Evolutionary conservation across 2,797 vertebrate species (phyloP).

Genomic region (Petrocephalus sullivani): DNA sequence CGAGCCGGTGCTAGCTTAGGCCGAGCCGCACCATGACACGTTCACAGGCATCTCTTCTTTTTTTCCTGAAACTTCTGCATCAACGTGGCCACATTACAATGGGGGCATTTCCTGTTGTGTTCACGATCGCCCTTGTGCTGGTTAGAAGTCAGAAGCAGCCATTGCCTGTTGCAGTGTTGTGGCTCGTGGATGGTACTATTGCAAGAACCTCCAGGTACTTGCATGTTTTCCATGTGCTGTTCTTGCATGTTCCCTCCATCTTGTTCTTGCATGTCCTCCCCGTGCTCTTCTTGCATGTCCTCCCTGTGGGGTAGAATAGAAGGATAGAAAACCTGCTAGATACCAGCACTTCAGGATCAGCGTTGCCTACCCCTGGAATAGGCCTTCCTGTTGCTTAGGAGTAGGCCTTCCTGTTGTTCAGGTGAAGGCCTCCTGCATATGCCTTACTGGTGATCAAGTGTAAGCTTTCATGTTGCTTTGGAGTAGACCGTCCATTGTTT

Average conservation of each 20-base stretch:
- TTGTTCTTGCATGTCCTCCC: no score
- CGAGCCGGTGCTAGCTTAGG: slow-evolving; percentile 32
- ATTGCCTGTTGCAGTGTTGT: not conserved
- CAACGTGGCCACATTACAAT: not conserved
- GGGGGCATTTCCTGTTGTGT: not conserved
- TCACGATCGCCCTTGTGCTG: not conserved
- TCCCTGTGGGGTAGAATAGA: not conserved
- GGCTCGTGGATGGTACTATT: not conserved
- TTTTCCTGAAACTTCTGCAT: slow-evolving; percentile 22
- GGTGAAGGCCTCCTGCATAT: no score
- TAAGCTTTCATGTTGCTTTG: no score
- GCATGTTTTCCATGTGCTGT: no score
- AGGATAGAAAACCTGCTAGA: not conserved
- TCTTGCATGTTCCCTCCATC: no score
- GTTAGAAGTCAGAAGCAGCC: not conserved
- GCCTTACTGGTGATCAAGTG: no score
- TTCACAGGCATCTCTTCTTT: slow-evolving; percentile 24
- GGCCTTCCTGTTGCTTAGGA: no score
- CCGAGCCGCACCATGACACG: slow-evolving; percentile 15
- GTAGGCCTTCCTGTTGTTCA: no score
- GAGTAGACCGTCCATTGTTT: no score
- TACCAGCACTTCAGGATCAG: no score
- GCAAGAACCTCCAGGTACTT: not conserved
- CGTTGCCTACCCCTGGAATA: no score
- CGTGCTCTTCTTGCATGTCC: not conserved